These are phyloP conservation scores for Micropoecilia bifurca DNA, from an alignment of 2,797 vertebrate genomes.

Conservation along the genomic window DNA sequence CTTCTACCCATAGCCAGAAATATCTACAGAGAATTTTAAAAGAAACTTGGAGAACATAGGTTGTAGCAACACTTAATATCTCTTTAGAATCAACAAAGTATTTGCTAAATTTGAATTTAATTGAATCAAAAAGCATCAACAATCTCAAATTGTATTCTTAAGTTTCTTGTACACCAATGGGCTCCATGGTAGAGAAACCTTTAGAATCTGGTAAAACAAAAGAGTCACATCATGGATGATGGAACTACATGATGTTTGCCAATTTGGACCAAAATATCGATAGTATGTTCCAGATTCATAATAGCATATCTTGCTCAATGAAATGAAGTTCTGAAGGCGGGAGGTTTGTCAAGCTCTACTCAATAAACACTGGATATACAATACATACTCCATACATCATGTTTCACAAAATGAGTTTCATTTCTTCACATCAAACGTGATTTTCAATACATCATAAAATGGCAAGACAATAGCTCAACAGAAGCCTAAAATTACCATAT, in stretches of 20 bases:
- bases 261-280: neutral
- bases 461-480: neutral
- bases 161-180: neutral
- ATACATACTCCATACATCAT: neutral
- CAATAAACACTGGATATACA: neutral
- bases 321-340: neutral
- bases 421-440: neutral
- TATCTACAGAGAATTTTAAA: neutral
- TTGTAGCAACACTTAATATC: neutral
- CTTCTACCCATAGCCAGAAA: neutral
- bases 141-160: neutral
- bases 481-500: slow-evolving; percentile 18
- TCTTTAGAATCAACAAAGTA: neutral
- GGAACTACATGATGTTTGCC: neutral
- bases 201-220: neutral
- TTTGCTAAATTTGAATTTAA: neutral
- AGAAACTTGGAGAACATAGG: neutral
- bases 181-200: neutral
- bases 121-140: neutral
- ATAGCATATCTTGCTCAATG: neutral
- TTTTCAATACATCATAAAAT: neutral
- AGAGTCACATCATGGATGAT: neutral
- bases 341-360: too few species aligned
- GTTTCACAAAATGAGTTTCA: neutral
- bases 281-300: neutral